Evolutionary conservation across 2,113 vertebrate species (phyloP), one percentile per base, ranked within the genome.

Genomic region (Equus quagga): DNA sequence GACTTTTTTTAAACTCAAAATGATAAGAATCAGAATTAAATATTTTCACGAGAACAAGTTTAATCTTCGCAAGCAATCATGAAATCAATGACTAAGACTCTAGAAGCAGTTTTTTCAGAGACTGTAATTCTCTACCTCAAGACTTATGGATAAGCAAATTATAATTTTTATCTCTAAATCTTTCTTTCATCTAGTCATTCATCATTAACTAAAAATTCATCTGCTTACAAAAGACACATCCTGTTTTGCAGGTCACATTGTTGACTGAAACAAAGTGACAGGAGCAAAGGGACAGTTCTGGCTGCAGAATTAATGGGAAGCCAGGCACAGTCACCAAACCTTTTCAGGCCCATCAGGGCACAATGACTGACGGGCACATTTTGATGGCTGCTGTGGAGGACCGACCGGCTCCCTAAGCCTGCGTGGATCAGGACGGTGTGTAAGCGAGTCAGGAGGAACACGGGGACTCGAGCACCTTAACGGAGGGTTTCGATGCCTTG

Each of bases 41-140:
- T 54, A 82, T 79, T 95, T 90, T 96, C 70, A 19, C 24, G 33
- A 82, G 73, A 91, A 91, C 82, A 89, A 41, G n/a, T 83, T 93
- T 86, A 73, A 82, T 69, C 24, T 91, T 82, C 33, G 54, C 49
- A 41, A 93, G 69, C 36, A 54, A 54, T 95, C 75, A 60, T 9
- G 23, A 88, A 67, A 54, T 81, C 72, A 65, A 49, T 26, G 36
- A 76, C 31, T 14, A 12, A 81, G 26, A 84, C 6, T 56, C 24
- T 33, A 60, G 33, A 44, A 19, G 33, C 12, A 82, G 49, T 49
- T 54, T 87, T 83, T 81, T 82, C 67, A 23, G 60, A 95, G 54
- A 41, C 31, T 24, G 15, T 90, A 93, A 94, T 87, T 41, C 81
- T 72, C 36, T 62, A n/a, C 58, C 41, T 81, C 19, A n/a, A 62